These are phyloP conservation scores for Chromis chromis DNA, from an alignment of 2,797 vertebrate genomes.

Conservation along the genomic window DNA sequence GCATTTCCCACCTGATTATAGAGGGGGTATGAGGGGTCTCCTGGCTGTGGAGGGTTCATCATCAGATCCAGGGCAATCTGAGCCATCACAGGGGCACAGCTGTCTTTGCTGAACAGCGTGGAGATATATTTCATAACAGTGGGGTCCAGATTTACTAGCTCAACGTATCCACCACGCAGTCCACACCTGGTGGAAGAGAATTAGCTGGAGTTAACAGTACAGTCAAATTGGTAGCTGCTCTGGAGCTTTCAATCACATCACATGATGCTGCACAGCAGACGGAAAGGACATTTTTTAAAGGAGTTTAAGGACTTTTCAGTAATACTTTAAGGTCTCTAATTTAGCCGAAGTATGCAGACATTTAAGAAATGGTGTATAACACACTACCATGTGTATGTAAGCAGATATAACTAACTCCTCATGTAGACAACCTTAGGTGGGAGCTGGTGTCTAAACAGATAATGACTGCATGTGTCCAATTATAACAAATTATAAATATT, in stretches of 20 bases:
- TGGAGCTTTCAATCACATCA: background rate
- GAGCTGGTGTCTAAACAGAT: too few species aligned
- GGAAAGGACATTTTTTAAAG: background rate
- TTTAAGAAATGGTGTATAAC: too few species aligned
- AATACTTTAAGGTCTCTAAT: too few species aligned
- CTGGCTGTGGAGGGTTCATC: slow-evolving; percentile 76
- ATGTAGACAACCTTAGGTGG: too few species aligned
- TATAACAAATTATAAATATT: too few species aligned
- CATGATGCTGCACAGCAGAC: background rate
- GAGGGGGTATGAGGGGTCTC: slow-evolving; percentile 78
- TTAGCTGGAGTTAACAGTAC: background rate
- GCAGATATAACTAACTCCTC: too few species aligned
- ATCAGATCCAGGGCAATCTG: slow-evolving; percentile 83
- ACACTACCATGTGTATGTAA: too few species aligned
- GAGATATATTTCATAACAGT: slow-evolving; percentile 43
- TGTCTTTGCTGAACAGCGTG: slow-evolving; percentile 16
- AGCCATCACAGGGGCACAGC: slow-evolving; percentile 57
- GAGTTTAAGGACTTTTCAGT: too few species aligned
- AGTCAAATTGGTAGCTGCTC: background rate
- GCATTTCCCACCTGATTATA: slow-evolving; percentile 61
- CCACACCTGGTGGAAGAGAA: slow-evolving; percentile 76
- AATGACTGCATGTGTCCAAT: too few species aligned
- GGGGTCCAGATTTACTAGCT: slow-evolving; percentile 83
- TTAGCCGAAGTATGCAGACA: too few species aligned
- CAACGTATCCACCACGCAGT: slow-evolving; percentile 82